phyloP scores from a whole-genome alignment of 2,113 vertebrate genomes.

The Daphoenositta chrysoptera region DNA sequence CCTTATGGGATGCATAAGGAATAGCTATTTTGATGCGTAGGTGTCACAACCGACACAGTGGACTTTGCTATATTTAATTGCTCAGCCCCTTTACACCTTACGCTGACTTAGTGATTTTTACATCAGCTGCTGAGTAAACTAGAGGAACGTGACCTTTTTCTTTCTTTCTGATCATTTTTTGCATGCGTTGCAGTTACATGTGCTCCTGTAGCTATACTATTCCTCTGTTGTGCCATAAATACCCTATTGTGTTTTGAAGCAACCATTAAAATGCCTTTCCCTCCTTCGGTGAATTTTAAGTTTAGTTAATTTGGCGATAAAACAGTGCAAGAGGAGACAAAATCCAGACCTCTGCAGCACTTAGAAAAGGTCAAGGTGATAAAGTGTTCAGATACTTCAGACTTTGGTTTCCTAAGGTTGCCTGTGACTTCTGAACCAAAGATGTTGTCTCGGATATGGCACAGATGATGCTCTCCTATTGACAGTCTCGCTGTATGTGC shows the following conservation, averaged over 20 bases:
- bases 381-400: constrained; percentile 39
- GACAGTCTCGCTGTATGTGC: constrained; percentile 47
- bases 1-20: not conserved
- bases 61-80: not conserved
- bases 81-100: not conserved
- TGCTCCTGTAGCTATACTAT: not conserved
- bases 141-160: constrained; percentile 30
- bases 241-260: not conserved
- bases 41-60: not conserved
- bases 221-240: not conserved
- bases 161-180: constrained; percentile 10
- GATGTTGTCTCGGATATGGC: constrained; percentile 35
- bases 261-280: not conserved
- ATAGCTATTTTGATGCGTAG: not conserved
- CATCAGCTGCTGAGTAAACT: constrained; percentile 35
- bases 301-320: constrained; percentile 37
- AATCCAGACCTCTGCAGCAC: constrained; percentile 6
- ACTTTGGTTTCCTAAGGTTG: constrained; percentile 61
- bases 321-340: constrained; percentile 4
- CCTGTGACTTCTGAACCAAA: constrained; percentile 58
- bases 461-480: constrained; percentile 62
- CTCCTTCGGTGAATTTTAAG: not conserved
- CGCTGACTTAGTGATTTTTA: constrained; percentile 29
- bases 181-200: not conserved
- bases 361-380: constrained; percentile 57